Percentiles rank a stretch among this genome's conserved stretches.
These are phyloP conservation scores for Cremastinae sp. DNA, from an alignment of 2,888 invertebrate genomes.

Conservation along the genomic window DNA sequence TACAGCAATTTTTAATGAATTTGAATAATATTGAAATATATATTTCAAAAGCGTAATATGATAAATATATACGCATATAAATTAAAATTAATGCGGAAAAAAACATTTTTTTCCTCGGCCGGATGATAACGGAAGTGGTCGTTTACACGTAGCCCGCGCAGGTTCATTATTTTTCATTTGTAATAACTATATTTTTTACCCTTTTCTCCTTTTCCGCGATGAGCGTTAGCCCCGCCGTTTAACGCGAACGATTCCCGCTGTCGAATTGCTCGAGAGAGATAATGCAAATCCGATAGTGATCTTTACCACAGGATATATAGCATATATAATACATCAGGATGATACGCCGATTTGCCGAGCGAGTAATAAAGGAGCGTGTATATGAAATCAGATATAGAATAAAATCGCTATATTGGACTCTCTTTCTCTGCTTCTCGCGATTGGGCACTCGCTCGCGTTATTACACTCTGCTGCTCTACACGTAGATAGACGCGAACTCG, in stretches of 20 bases:
- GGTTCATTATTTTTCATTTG: conserved; percentile 50
- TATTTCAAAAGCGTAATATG: conserved; percentile 6
- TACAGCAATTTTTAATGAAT: not conserved
- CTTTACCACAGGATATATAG: conserved; percentile 54
- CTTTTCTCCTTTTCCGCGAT: conserved; percentile 36
- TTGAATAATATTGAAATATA: conserved; percentile 16
- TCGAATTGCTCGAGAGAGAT: conserved; percentile 52
- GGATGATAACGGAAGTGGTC: conserved; percentile 30
- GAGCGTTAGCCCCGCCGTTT: conserved; percentile 56
- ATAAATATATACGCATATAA: conserved; percentile 31
- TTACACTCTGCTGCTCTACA: conserved; percentile 17
- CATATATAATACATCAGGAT: conserved; percentile 39
- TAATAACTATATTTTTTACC: conserved; percentile 55
- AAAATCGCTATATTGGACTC: conserved; percentile 25
- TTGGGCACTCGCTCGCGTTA: conserved; percentile 59
- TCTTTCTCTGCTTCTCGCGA: conserved; percentile 34
- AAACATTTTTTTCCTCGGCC: conserved; percentile 14
- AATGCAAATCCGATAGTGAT: conserved; percentile 67
- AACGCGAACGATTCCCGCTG: conserved; percentile 56
- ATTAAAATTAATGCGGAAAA: conserved; percentile 22
- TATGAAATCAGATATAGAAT: conserved; percentile 56
- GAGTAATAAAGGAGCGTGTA: conserved; percentile 60
- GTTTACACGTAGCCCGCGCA: conserved; percentile 38
- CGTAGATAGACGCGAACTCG: conserved; percentile 46
- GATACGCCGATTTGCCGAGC: conserved; percentile 47